Evolutionary conservation across 1,140 invertebrate genomes (phyloP), one percentile per base, ranked within the genome.

Genomic region (Grapholita molesta): DNA sequence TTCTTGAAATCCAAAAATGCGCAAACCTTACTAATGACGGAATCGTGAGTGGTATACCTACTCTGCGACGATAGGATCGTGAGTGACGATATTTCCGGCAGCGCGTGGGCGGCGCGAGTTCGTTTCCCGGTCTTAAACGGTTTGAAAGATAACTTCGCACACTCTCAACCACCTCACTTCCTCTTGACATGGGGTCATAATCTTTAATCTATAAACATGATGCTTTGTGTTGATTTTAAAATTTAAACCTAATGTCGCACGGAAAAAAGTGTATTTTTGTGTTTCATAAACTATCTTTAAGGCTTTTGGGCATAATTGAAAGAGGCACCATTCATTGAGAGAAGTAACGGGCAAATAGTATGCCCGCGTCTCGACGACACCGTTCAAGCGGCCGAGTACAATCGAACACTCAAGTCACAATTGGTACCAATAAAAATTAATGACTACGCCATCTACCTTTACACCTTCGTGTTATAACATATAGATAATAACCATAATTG

Each of bases 341-440:
- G 78, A 83, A 88, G 80, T 90, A 90, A 90, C 86, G 88, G 85
- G 84, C 82, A 86, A 86, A 86, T 88, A 88, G 80, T 86, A 88
- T 85, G 86, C 85, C 86, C 77, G 77, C 69, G 75, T 82, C 80
- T 81, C 77, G 79, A 76, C 80, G 77, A 77, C 82, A 82, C 86
- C 88, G 87, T 88, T 90, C 86, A 87, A 87, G 69, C 55, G 81
- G 74, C 72, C 68, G 25, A 38, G 84, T 86, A 87, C 79, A 79
- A 70, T 84, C 80, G 70, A 57, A 55, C 65, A 57, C 61, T 28
- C 12, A 61, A 79, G 24, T 70, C 57, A 66, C 38, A 70, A 70
- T 38, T 64, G 61, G 73, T 78, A 68, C 69, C 68, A 71, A 21
- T 28, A 15, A 38, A n/a, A 38, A 15, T n/a, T n/a, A 38, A 15